Base-by-base conservation (phyloP, 2,888 invertebrate genomes). In the Heliconius cydno region DNA sequence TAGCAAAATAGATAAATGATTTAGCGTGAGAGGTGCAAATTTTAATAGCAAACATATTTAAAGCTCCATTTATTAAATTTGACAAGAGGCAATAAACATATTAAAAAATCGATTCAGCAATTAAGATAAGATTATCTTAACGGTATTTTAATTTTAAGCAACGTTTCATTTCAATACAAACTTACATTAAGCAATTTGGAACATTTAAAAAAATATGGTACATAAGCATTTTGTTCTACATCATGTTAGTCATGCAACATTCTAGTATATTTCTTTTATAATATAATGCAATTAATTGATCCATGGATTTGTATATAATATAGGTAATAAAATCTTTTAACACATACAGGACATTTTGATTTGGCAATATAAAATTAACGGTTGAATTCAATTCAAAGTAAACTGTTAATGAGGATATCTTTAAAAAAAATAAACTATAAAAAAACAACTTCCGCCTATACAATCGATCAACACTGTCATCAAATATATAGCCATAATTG, bases 161-260 rank as follows among this genome's bases (percentile, higher is more conserved):
- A 74, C 57, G 30, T 46, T 28, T 67, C 10, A 25, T n/a, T 52
- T 52, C 22, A 46, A 57, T 76, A 67, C 22, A 76, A 76, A 75
- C 63, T 68, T 63, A 79, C 68, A 84, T 71, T 77, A 73, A 84
- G 83, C 84, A 83, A 84, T 83, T 78, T 74, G 71, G 25, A 74
- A 81, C 65, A 34, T 75, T 83, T 78, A 79, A 46, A 9, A 68
- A 70, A 41, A 74, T 67, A 75, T 65, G 70, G 78, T 57, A 81
- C 67, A 70, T n/a, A 82, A 83, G 83, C 83, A 25, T 30, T 78
- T 67, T 68, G 7, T 15, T 68, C n/a, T 76, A 80, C 74, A 68
- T 41, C 28, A 63, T 63, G 80, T 82, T 80, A 83, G 63, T 78
- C 84, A 83, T 83, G 84, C 84, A 46, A 82, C 82, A 80, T 80